Base-by-base conservation (phyloP, 2,888 invertebrate genomes). In the Cantharis rufa region DNA sequence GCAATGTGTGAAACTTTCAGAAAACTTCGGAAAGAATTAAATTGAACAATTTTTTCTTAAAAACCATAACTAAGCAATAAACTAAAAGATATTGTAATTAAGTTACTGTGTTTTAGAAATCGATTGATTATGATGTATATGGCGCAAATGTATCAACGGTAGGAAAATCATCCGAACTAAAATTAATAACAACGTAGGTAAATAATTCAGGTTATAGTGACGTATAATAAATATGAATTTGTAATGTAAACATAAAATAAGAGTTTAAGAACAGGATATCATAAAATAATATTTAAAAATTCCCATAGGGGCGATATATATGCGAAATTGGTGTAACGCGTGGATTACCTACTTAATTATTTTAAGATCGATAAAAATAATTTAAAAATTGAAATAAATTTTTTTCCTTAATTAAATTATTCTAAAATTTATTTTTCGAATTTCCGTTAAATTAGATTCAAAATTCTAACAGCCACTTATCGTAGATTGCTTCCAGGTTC, bases 401-500 rank as follows among this genome's bases (percentile, higher is more conserved):
- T n/a, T 32, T 24, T 48, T 48, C 1, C 48, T n/a, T n/a, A 48
- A 48, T 48, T 48, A n/a, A 48, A 48, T 48, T 48, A 48, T 48
- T 7, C 48, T n/a, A 66, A n/a, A 21, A 66, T 66, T 66, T 66
- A 66, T 66, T 66, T 66, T 18, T 7, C 64, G n/a, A 24, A 21
- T 21, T 21, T 48, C 2, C n/a, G 24, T 18, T 21, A 66, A 66
- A 66, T 66, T 66, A 66, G 18, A 48, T 48, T 48, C n/a, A 48
- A 48, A 48, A 48, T 48, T 48, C n/a, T 48, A 48, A 48, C n/a
- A 48, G 1, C 48, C 21, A 66, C 64, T 21, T n/a, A 66, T 10
- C n/a, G 64, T 24, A 66, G n/a, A 28, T 73, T 73, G 24, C 62
- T 63, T 18, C n/a, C 66, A 68, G 69, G 27, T 69, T 27, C 63